phyloP scores from a whole-genome alignment of 2,888 invertebrate species.

The Lasioglossum morio region DNA sequence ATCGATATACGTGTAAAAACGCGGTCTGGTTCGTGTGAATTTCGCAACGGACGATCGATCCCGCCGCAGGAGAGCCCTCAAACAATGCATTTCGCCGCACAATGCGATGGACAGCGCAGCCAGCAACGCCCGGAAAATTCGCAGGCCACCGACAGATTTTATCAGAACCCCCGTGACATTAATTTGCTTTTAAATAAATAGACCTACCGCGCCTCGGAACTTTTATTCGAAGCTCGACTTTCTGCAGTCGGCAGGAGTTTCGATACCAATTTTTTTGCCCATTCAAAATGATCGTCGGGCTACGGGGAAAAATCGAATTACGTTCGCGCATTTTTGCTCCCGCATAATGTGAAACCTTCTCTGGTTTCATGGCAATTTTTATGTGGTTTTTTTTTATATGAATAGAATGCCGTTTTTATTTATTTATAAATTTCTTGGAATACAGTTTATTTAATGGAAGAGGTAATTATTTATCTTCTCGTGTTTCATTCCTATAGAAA shows the following conservation, averaged over 20 bases:
- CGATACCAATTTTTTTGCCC: neutral
- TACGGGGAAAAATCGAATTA: neutral
- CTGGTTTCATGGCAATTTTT: neutral
- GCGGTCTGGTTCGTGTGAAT: conserved; percentile 23
- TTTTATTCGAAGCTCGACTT: neutral
- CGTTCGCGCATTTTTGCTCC: neutral
- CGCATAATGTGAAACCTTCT: neutral
- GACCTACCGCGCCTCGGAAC: neutral
- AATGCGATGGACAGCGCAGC: conserved; percentile 38
- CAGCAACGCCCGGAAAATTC: conserved; percentile 34
- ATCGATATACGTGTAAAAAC: conserved; percentile 27
- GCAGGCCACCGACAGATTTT: conserved; percentile 17
- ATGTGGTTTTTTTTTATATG: neutral
- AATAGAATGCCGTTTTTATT: neutral
- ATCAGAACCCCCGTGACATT: neutral
- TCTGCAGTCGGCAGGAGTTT: neutral
- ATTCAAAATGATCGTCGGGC: neutral
- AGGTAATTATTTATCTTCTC: neutral
- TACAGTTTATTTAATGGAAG: neutral
- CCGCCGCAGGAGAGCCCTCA: conserved; percentile 27
- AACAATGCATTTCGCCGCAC: conserved; percentile 51
- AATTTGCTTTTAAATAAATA: conserved; percentile 33
- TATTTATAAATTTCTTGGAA: neutral
- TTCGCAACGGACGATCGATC: conserved; percentile 52
- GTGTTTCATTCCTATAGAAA: neutral